Conservation (phyloP, 2,888 invertebrate species). For the Seira sanloemensis region DNA sequence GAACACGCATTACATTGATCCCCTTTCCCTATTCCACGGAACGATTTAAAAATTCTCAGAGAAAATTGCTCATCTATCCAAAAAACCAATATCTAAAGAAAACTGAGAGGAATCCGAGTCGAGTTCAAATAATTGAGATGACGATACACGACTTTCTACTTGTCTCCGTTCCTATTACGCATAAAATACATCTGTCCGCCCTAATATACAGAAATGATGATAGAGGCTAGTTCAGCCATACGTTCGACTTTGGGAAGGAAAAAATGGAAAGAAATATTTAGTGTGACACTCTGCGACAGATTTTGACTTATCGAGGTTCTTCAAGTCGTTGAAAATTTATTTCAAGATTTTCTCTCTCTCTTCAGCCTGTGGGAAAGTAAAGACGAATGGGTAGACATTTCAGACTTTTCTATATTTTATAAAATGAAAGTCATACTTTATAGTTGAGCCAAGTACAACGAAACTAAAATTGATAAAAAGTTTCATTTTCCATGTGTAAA, state of each 20-base stretch:
- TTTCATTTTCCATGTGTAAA: neutral
- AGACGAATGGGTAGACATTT: slow-evolving; percentile 22
- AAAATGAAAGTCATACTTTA: neutral
- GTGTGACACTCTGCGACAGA: slow-evolving; percentile 20
- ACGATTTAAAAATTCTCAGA: slow-evolving; percentile 18
- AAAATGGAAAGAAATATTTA: slow-evolving; percentile 13
- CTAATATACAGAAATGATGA: neutral
- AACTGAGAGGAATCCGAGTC: slow-evolving; percentile 13
- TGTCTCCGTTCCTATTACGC: slow-evolving; percentile 7
- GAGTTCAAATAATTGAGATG: slow-evolving; percentile 48
- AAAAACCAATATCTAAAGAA: slow-evolving; percentile 27
- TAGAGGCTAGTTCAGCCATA: neutral
- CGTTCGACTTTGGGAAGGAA: neutral
- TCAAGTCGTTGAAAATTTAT: slow-evolving; percentile 29
- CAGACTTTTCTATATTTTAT: neutral
- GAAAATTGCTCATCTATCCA: slow-evolving; percentile 49
- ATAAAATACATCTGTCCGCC: slow-evolving; percentile 17
- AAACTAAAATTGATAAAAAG: slow-evolving; percentile 45
- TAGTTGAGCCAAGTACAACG: neutral
- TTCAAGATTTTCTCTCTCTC: slow-evolving; percentile 9
- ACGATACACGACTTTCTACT: slow-evolving; percentile 51
- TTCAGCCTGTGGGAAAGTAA: neutral
- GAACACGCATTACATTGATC: slow-evolving; percentile 36
- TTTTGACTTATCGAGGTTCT: slow-evolving; percentile 51
- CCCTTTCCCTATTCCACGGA: slow-evolving; percentile 3